Conservation (phyloP, 2,888 invertebrate species). For the Mantis religiosa region DNA sequence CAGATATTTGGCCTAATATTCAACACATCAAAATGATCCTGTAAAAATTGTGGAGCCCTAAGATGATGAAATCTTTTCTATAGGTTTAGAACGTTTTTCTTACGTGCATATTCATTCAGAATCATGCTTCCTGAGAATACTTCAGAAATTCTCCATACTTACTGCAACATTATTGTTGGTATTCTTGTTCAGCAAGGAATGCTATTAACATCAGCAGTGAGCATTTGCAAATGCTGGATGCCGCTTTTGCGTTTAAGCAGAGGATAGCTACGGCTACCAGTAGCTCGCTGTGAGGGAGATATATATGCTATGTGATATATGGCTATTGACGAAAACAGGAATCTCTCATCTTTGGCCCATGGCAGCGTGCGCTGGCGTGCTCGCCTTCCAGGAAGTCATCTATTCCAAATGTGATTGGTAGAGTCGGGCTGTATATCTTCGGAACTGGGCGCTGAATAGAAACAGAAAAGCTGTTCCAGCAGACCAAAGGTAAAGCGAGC, state of each 20-base stretch:
- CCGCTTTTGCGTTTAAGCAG: background rate
- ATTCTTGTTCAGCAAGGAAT: background rate
- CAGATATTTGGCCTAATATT: no score
- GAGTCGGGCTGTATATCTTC: background rate
- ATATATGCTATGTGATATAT: background rate
- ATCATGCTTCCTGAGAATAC: no score
- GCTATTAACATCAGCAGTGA: background rate
- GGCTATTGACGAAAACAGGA: conserved; percentile 1
- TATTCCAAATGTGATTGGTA: background rate
- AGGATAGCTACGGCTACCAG: background rate
- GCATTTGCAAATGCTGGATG: background rate
- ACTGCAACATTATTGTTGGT: background rate
- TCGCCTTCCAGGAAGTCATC: background rate
- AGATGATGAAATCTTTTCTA: no score
- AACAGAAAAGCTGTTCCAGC: background rate
- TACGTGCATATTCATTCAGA: no score
- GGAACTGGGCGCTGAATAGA: background rate
- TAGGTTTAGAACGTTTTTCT: no score
- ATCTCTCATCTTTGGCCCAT: background rate
- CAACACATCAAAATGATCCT: no score
- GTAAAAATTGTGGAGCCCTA: no score
- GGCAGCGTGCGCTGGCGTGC: background rate
- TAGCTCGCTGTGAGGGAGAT: background rate
- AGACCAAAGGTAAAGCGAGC: background rate
- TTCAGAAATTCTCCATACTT: background rate